Base-by-base conservation (phyloP, 2,113 vertebrate species). In the Seriola aureovittata region DNA sequence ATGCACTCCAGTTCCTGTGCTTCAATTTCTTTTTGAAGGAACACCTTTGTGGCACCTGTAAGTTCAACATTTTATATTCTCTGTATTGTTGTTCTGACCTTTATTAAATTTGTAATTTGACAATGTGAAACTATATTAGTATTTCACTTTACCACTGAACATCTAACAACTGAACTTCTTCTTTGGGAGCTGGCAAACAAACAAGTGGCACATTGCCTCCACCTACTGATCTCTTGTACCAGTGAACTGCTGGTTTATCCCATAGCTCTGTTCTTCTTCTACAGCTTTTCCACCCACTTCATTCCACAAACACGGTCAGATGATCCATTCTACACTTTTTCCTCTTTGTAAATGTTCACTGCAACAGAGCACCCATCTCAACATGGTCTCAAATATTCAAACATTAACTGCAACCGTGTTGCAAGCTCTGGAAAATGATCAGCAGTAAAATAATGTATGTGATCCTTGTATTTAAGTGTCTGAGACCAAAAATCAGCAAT, bases 331-430 rank as follows among this genome's bases (percentile, higher is more conserved):
- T 59, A 17, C 68, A 57, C 4, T 40, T 44, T 48, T 60, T 23
- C 10, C 5, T 58, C 40, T 34, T 57, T 71, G 1, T 19, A 32
- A 54, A 25, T 29, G 54, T 60, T 69, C 21, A 25, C 58, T 29
- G 25, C 19, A 36, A 34, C 40, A 17, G 5, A 70, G 25, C 11
- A 4, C 29, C 38, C 29, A 29, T 48, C 25, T 73, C 23, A 42
- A 60, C 34, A 34, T 69, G 34, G 70, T 38, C 48, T 70, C 23
- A 57, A 58, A 48, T 80, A 73, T 72, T 23, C 57, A 54, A 34
- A n/a, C n/a, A 63, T 66, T 29, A 58, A n/a, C 59, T 36, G 19
- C 40, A 46, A 62, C n/a, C 5, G 36, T 54, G 8, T 21, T 44
- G 13, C 6, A 65, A 54, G 44, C 11, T 78, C 32, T 70, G 17